Base-by-base conservation (phyloP, 2,797 vertebrate species). In the Brachymystax lenok region DNA sequence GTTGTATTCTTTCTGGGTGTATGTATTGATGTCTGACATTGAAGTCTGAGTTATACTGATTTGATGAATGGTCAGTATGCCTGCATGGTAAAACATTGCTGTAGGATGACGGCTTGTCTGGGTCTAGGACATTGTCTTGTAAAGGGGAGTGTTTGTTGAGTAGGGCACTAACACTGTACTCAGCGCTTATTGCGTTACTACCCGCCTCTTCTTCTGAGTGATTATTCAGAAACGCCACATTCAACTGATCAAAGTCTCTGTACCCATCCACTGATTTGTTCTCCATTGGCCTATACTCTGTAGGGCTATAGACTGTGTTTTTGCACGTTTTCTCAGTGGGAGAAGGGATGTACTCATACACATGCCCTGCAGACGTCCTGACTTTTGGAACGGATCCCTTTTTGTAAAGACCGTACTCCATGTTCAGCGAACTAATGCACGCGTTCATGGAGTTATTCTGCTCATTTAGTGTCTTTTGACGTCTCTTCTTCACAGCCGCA, bases 271-370 rank as follows among this genome's bases (percentile, higher is more conserved):
- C 94, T 0, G 95, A 92, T 83, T 96, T 96, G 83, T 94, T 94
- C 79, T 97, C 96, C 40, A 46, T 46, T 46, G 40, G 40, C 10
- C 40, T 10, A 46, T 46, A 46, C 10, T 12, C 10, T 6, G 90
- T 89, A 0, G 94, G 94, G 33, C 95, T 93, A 76, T 95, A 97
- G 71, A 94, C 95, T 1, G 94, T 86, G 69, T 93, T 95, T 84
- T 95, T 96, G 87, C 95, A 94, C 79, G 95, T 91, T 83, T 96
- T 92, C 76, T 97, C 97, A 40, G 95, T 73, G 0, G 96, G 91
- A 27, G 97, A 95, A 5, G 97, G 97, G 83, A 99, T 96, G 86
- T 97, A 99, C 85, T 99, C 98, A 0, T 99, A 99, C 1, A 99
- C 93, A 59, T 99, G 97, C 59, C 98, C 96, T 0, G 95, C 96